Evolutionary conservation across 2,888 invertebrate species (phyloP).

Genomic region (Lycaena phlaeas): DNA sequence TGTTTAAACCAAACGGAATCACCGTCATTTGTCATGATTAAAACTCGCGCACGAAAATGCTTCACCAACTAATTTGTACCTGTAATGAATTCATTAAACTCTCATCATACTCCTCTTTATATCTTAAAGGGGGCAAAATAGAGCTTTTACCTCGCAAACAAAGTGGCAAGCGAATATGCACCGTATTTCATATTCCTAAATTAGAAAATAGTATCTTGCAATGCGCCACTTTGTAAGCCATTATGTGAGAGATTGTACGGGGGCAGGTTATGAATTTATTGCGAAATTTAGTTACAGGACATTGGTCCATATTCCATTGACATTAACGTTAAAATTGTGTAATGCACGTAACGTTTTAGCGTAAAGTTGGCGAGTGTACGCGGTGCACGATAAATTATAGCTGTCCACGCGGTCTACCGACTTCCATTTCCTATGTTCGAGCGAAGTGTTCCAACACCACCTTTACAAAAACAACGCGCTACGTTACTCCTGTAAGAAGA

Average conservation of each 20-base stretch:
- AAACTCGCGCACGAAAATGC: constrained; percentile 6
- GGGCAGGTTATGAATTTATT: constrained; percentile 11
- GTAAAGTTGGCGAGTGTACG: constrained; percentile 11
- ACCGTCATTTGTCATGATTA: constrained; percentile 11
- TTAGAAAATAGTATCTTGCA: constrained; percentile 12
- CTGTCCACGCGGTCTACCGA: constrained; percentile 25
- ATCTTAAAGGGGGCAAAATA: constrained; percentile 11
- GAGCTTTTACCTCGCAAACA: constrained; percentile 9
- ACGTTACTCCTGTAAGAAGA: constrained; percentile 4
- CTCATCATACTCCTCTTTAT: constrained; percentile 12
- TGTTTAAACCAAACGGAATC: too few species aligned
- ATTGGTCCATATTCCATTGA: constrained; percentile 13
- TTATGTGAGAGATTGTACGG: constrained; percentile 12
- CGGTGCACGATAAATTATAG: constrained; percentile 20
- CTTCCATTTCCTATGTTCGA: constrained; percentile 24
- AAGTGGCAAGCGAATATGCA: constrained; percentile 8
- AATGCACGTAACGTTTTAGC: constrained; percentile 7
- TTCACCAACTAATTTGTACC: constrained; percentile 10
- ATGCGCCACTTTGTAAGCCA: constrained; percentile 13
- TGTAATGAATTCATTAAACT: constrained; percentile 12
- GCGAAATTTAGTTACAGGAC: constrained; percentile 14
- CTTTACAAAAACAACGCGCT: constrained; percentile 20
- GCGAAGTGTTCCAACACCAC: constrained; percentile 22
- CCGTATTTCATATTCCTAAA: constrained; percentile 11
- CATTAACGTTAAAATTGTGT: constrained; percentile 17